Evolutionary conservation across 2,888 invertebrate species (phyloP), one percentile per base, ranked within the genome.

Genomic region (Diplazon laetatorius): DNA sequence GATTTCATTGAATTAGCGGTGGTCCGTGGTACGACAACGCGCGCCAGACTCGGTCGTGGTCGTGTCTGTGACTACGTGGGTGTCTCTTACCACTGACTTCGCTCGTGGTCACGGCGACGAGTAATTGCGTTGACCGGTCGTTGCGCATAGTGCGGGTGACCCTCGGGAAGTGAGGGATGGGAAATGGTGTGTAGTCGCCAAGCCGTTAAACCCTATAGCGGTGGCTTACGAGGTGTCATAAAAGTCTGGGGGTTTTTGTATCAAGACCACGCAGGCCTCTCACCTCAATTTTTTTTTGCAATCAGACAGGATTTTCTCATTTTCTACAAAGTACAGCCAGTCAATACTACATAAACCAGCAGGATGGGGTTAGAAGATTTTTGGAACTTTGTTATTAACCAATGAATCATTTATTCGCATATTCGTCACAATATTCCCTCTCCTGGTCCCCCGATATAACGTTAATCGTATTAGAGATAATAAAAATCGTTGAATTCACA

Each of bases 101-200:
- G 46, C 72, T 72, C 80, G 75, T 79, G 78, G 78, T 80, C 80
- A 82, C 78, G 80, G 65, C 66, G 76, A 82, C 68, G 72, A 81
- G 78, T 81, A 73, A 81, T 78, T 79, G 81, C 78, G 63, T 70
- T 70, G 50, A 65, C 60, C 71, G 74, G 74, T 76, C 80, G 62
- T 70, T 77, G 66, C 52, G 55, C 52, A 60, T 57, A 39, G 44
- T 66, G 42, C 65, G 50, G 25, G 35, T 72, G 50, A 30, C 72
- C 66, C 37, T 46, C 60, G 55, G 66, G 46, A 55, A 68, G 37
- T 39, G 37, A 60, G 9, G 9, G 35, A 55, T 20, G 44, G 35
- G 59, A n/a, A 44, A 52, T 30, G 39, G 16, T 42, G 22, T 50
- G 18, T 42, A 71, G 50, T 42, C 70, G n/a, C 42, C 70, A 30